Evolutionary conservation across 2,888 invertebrate genomes (phyloP).

Genomic region (Biston betularia): DNA sequence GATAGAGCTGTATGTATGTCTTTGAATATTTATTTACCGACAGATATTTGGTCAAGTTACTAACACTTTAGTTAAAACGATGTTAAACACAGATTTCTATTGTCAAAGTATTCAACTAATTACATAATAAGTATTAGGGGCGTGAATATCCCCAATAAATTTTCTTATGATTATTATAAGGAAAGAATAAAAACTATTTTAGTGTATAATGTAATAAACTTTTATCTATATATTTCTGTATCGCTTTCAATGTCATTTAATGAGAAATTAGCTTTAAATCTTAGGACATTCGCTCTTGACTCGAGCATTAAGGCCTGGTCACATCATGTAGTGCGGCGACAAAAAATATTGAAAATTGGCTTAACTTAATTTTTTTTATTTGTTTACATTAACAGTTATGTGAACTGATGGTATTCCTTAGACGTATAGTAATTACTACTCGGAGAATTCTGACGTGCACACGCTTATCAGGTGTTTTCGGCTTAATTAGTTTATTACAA

Average conservation of each 20-base stretch:
- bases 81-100: slow-evolving; percentile 7
- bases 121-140: slow-evolving; percentile 49
- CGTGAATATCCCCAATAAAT: slow-evolving; percentile 61
- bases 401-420: too few species aligned
- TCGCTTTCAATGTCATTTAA: slow-evolving; percentile 79
- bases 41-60: background rate
- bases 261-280: slow-evolving; percentile 55
- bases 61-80: background rate
- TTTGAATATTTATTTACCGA: too few species aligned
- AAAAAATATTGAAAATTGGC: background rate
- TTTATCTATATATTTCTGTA: slow-evolving; percentile 77
- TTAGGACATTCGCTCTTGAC: slow-evolving; percentile 43
- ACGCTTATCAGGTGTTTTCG: too few species aligned
- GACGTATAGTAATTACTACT: too few species aligned
- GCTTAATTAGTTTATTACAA: too few species aligned
- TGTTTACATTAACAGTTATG: background rate
- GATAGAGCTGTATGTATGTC: too few species aligned
- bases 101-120: slow-evolving; percentile 52
- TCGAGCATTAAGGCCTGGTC: slow-evolving; percentile 35
- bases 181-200: slow-evolving; percentile 73
- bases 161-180: slow-evolving; percentile 85
- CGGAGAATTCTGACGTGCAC: too few species aligned
- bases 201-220: slow-evolving; percentile 72
- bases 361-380: background rate
- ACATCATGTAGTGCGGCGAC: background rate